Evolutionary conservation across 2,888 invertebrate genomes (phyloP).

Genomic region (Chromoteleia sp.): DNA sequence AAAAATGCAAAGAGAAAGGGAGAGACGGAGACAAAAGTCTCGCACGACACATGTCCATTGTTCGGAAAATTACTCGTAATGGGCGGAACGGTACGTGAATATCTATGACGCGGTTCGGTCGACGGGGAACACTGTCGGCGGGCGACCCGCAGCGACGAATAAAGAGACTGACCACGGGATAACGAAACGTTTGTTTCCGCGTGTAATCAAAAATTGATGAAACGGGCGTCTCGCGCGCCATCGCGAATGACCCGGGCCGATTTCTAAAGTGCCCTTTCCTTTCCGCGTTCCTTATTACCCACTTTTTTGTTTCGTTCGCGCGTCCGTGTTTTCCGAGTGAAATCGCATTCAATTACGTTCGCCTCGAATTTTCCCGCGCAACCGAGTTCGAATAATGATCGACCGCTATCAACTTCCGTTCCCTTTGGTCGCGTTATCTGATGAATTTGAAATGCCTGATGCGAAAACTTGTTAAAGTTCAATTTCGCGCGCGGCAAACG

Average conservation of each 20-base stretch:
- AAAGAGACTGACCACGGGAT: constrained; percentile 17
- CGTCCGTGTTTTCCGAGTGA: constrained; percentile 47
- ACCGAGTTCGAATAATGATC: constrained; percentile 57
- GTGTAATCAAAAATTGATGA: constrained; percentile 48
- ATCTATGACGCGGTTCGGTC: constrained; percentile 21
- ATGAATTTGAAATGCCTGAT: constrained; percentile 53
- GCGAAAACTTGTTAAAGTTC: constrained; percentile 59
- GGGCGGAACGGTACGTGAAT: constrained; percentile 39
- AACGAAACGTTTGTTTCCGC: constrained; percentile 49
- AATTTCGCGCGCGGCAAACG: constrained; percentile 36
- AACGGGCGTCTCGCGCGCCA: constrained; percentile 18
- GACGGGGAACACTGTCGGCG: constrained; percentile 30
- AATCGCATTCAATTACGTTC: constrained; percentile 53
- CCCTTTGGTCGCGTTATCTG: constrained; percentile 50
- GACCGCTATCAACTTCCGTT: constrained; percentile 55
- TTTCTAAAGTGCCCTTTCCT: constrained; percentile 16
- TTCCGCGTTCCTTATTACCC: too few species aligned
- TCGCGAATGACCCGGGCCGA: constrained; percentile 20
- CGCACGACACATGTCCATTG: constrained; percentile 41
- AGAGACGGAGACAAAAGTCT: constrained; percentile 24
- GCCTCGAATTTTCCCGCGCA: constrained; percentile 53
- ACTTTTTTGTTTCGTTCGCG: constrained; percentile 26
- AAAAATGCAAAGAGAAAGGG: background rate
- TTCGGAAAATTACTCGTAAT: constrained; percentile 45
- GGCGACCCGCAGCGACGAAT: constrained; percentile 4